phyloP scores from a whole-genome alignment of 2,888 invertebrate species.

The Lepidochrysops patricia region DNA sequence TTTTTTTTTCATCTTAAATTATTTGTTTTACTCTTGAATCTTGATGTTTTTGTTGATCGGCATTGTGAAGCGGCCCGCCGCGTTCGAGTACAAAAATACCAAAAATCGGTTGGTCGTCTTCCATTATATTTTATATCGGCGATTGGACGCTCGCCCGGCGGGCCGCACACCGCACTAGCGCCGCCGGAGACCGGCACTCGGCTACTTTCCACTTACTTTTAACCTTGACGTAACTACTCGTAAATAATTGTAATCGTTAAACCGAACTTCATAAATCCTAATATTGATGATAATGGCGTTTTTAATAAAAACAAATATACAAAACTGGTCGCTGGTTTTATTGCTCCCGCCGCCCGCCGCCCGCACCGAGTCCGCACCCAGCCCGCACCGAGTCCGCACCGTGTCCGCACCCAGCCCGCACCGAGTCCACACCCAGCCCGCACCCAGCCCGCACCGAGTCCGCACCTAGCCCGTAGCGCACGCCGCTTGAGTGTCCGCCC shows the following conservation, averaged over 20 bases:
- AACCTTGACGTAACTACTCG: constrained; percentile 70
- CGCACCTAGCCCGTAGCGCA: constrained; percentile 14
- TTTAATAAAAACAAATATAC: constrained; percentile 74
- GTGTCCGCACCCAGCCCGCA: constrained; percentile 15
- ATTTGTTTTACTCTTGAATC: constrained; percentile 56
- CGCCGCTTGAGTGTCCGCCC: constrained; percentile 15
- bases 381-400: too few species aligned
- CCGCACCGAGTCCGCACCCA: constrained; percentile 4
- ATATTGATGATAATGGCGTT: constrained; percentile 75
- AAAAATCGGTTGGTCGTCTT: constrained; percentile 51
- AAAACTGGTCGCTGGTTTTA: constrained; percentile 62
- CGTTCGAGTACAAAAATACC: constrained; percentile 43
- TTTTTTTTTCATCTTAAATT: constrained; percentile 61
- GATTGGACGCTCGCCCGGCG: constrained; percentile 28
- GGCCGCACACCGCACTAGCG: constrained; percentile 31
- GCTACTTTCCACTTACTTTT: constrained; percentile 60
- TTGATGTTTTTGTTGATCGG: constrained; percentile 57
- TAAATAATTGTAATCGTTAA: constrained; percentile 73
- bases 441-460: constrained; percentile 18
- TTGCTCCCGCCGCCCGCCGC: constrained; percentile 30
- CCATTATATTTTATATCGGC: constrained; percentile 33
- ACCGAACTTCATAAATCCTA: constrained; percentile 74
- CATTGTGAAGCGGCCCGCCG: constrained; percentile 65
- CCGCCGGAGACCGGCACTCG: constrained; percentile 43
- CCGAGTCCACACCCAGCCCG: constrained; percentile 16